These are phyloP conservation scores for Leptura quadrifasciata DNA, from an alignment of 2,888 invertebrate species.

Conservation along the genomic window DNA sequence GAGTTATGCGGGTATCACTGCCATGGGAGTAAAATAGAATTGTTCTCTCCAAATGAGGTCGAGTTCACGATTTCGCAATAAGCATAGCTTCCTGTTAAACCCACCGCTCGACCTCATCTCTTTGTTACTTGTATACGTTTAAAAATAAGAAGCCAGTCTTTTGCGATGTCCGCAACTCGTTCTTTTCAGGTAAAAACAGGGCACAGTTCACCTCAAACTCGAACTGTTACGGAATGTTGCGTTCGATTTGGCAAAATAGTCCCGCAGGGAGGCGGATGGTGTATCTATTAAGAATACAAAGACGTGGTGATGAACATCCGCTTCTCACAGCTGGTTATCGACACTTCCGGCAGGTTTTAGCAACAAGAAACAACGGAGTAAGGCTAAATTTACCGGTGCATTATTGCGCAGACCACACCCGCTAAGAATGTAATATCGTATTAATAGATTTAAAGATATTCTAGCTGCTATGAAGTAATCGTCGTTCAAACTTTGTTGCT, in stretches of 20 bases:
- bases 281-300: conserved; percentile 43
- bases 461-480: conserved; percentile 53
- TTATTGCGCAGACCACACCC: conserved; percentile 33
- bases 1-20: neutral
- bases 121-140: conserved; percentile 15
- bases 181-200: conserved; percentile 31
- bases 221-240: conserved; percentile 5
- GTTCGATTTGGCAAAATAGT: neutral
- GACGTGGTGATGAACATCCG: conserved; percentile 49
- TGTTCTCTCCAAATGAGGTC: conserved; percentile 31
- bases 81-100: conserved; percentile 31
- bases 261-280: conserved; percentile 13
- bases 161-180: neutral
- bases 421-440: conserved; percentile 51
- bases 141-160: neutral
- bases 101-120: conserved; percentile 27
- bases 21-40: conserved; percentile 23
- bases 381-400: conserved; percentile 39
- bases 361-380: conserved; percentile 41
- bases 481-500: conserved; percentile 50
- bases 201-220: neutral
- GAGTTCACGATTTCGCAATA: conserved; percentile 38
- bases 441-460: conserved; percentile 51
- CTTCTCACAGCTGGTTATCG: conserved; percentile 49
- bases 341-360: conserved; percentile 43